Evolutionary conservation across 2,113 vertebrate species (phyloP), one percentile per base, ranked within the genome.

Genomic region (Megaceryle maxima): DNA sequence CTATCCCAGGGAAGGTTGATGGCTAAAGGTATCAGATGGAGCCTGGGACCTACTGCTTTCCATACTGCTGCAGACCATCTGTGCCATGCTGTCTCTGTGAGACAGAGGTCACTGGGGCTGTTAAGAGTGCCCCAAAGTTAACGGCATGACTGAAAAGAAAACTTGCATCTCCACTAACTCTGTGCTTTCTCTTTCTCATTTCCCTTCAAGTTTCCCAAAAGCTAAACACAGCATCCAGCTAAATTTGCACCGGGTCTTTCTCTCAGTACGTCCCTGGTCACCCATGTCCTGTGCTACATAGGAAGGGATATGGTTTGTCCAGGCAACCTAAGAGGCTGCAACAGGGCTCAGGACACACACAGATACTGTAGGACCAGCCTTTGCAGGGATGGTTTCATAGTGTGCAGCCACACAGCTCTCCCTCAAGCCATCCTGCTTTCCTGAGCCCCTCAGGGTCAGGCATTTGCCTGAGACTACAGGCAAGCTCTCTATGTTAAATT

Each of bases 251-350:
- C 11, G 17, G 6, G 3, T 55, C 46, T 17, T 63, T 81, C 28
- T 48, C 39, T 11, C 2, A 46, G 5, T 10, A 26, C 0, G 0
- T 11, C 43, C 29, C 53, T 26, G 28, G 29, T 43, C 31, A 8
- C 43, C 31, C 51, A 31, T 33, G 46, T 26, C 64, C 39, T 41
- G 1, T 44, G 48, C 17, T 64, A 50, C 0, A 0, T 1, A 24
- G 43, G 33, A 57, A 8, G 22, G 69, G 28, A 43, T 17, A 24
- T 1, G 16, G 31, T 44, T 89, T 44, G 29, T 15, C 25, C n/a
- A 84, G n/a, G 26, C 37, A 60, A 29, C 20, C 39, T 3, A 14
- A 84, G 69, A 57, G 33, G 56, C 53, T 79, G 70, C 35, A 56
- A 1, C 10, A 48, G 39, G 18, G 39, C 11, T 83, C 53, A 56